phyloP scores from a whole-genome alignment of 2,888 invertebrate species.

The Drosophila mettleri region DNA sequence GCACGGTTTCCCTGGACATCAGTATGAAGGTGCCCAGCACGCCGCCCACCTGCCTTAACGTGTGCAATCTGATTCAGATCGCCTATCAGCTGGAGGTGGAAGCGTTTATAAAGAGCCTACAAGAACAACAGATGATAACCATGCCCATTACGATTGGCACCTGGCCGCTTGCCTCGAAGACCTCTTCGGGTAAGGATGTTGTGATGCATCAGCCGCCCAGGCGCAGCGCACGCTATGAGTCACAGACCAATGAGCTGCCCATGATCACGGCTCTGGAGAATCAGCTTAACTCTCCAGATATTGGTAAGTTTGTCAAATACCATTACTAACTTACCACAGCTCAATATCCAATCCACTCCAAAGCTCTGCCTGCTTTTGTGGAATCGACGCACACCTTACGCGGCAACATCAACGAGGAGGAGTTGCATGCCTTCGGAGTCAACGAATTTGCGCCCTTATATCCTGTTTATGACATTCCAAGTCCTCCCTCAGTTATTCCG shows the following conservation, averaged over 20 bases:
- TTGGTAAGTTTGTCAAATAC: constrained; percentile 25
- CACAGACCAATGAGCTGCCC: constrained; percentile 52
- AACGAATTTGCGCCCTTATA: constrained; percentile 83
- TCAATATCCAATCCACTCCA: constrained; percentile 6
- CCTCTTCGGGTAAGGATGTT: constrained; percentile 31
- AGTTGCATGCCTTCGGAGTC: constrained; percentile 70
- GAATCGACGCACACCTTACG: constrained; percentile 80
- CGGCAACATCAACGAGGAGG: constrained; percentile 79
- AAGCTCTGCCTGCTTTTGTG: constrained; percentile 82
- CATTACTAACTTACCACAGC: not conserved
- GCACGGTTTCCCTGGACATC: constrained; percentile 68
- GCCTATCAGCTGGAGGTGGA: constrained; percentile 82
- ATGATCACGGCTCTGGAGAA: constrained; percentile 50
- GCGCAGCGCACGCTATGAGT: constrained; percentile 62
- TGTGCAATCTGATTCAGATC: constrained; percentile 80
- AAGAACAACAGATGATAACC: constrained; percentile 72
- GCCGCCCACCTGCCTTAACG: constrained; percentile 81
- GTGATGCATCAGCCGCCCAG: constrained; percentile 69
- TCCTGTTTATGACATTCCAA: constrained; percentile 82
- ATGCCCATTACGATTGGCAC: constrained; percentile 84
- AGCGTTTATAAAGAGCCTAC: constrained; percentile 70
- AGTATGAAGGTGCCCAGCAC: constrained; percentile 80
- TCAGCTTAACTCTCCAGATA: constrained; percentile 34
- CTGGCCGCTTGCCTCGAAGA: constrained; percentile 70
- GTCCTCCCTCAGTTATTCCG: constrained; percentile 49